phyloP scores from a whole-genome alignment of 2,888 invertebrate genomes.

The Microctonus aethiopoides region DNA sequence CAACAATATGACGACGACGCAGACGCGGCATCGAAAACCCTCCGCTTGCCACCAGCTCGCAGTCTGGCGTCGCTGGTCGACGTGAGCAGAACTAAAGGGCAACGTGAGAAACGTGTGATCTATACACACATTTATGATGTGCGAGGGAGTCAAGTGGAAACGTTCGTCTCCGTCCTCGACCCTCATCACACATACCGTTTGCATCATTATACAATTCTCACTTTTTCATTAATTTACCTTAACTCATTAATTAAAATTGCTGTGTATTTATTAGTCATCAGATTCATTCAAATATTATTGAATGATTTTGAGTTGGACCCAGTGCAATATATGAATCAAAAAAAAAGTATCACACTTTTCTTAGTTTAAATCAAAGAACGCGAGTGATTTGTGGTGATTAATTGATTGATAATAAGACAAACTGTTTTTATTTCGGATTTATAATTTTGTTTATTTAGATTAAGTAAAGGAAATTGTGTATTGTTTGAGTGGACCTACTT shows the following conservation, averaged over 20 bases:
- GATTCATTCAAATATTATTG: no score
- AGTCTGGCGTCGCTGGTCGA: constrained; percentile 60
- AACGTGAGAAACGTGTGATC: background rate
- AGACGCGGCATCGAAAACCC: constrained; percentile 46
- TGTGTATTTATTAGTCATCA: background rate
- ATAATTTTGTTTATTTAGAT: background rate
- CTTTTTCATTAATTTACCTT: background rate
- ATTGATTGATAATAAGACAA: no score
- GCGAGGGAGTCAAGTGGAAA: background rate
- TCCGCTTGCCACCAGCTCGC: constrained; percentile 46
- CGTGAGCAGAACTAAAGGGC: constrained; percentile 42
- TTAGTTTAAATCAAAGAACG: no score
- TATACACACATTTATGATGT: background rate
- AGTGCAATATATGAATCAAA: background rate
- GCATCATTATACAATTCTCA: background rate
- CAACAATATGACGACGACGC: constrained; percentile 35
- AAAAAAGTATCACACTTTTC: no score
- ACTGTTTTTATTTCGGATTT: background rate
- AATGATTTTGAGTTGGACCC: background rate
- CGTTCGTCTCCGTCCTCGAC: background rate
- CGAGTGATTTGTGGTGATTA: background rate
- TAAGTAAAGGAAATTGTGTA: background rate
- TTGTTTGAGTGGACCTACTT: background rate
- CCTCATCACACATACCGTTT: background rate
- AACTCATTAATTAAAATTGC: no score